These are phyloP conservation scores for Epicampocera succincta DNA, from an alignment of 2,888 invertebrate species.

Conservation along the genomic window DNA sequence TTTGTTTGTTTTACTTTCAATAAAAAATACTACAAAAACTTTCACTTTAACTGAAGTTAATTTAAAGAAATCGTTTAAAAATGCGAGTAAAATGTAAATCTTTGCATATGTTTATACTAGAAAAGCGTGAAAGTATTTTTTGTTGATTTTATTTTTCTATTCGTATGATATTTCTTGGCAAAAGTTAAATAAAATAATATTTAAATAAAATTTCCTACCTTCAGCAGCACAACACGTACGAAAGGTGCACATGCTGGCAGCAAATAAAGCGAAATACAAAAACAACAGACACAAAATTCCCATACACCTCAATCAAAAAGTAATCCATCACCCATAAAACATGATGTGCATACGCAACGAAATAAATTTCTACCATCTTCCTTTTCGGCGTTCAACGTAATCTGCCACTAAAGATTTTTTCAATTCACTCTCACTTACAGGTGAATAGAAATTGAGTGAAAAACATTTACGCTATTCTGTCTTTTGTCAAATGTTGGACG, in stretches of 20 bases:
- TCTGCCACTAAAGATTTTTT: conserved; percentile 6
- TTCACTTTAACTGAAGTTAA: background rate
- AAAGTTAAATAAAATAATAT: conserved; percentile 37
- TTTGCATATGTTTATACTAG: conserved; percentile 20
- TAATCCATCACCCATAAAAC: conserved; percentile 54
- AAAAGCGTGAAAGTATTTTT: conserved; percentile 55
- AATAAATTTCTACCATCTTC: conserved; percentile 1
- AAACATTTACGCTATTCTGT: conserved; percentile 7
- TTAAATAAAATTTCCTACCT: conserved; percentile 28
- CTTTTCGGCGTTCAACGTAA: background rate
- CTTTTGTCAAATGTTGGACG: conserved; percentile 3
- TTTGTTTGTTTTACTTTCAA: too few species aligned
- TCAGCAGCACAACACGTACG: conserved; percentile 38
- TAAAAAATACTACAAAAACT: too few species aligned
- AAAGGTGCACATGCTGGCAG: background rate
- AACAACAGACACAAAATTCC: conserved; percentile 20
- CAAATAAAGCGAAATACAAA: conserved; percentile 1
- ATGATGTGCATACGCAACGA: conserved; percentile 54
- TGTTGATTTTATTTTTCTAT: background rate
- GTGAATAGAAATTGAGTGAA: background rate
- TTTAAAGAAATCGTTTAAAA: conserved; percentile 16
- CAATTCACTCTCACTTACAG: background rate
- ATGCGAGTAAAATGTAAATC: conserved; percentile 17
- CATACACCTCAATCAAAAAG: conserved; percentile 49
- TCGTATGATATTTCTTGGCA: conserved; percentile 24